Percentiles rank a stretch among this genome's conserved stretches.
phyloP scores from a whole-genome alignment of 2,113 vertebrate species.

The Stegastes partitus region DNA sequence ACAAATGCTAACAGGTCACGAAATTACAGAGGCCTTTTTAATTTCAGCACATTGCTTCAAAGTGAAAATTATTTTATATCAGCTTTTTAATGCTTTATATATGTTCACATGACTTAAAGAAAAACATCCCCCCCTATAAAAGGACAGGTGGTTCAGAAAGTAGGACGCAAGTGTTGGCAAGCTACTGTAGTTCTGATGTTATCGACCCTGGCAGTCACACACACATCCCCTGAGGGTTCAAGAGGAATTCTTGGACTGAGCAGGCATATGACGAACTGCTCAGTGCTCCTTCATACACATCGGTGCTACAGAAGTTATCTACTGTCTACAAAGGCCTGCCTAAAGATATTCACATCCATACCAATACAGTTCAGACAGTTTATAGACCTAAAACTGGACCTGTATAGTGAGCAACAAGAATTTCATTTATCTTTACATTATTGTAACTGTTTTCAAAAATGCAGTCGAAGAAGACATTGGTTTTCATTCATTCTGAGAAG shows the following conservation, averaged over 20 bases:
- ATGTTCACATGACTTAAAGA: conserved; percentile 44
- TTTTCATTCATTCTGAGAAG: background rate
- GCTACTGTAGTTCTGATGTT: conserved; percentile 69
- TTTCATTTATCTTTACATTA: background rate
- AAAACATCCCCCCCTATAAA: conserved; percentile 34
- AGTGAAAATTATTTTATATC: conserved; percentile 11
- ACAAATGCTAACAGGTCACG: background rate
- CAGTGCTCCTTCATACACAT: conserved; percentile 32
- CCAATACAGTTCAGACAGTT: background rate
- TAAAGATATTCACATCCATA: background rate
- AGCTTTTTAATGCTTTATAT: conserved; percentile 11
- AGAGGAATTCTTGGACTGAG: conserved; percentile 60
- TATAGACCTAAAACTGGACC: background rate
- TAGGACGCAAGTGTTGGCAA: conserved; percentile 76
- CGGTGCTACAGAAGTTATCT: conserved; percentile 12
- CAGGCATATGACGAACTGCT: conserved; percentile 57
- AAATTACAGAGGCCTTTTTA: background rate
- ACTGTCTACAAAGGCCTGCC: background rate
- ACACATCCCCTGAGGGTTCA: conserved; percentile 49
- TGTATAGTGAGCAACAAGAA: background rate
- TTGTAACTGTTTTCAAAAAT: background rate
- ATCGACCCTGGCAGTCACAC: conserved; percentile 68
- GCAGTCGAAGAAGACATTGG: too few species aligned
- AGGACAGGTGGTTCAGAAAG: conserved; percentile 71
- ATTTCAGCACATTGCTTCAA: background rate